Conservation (phyloP, 2,888 invertebrate genomes). For the Agrotis segetum region DNA sequence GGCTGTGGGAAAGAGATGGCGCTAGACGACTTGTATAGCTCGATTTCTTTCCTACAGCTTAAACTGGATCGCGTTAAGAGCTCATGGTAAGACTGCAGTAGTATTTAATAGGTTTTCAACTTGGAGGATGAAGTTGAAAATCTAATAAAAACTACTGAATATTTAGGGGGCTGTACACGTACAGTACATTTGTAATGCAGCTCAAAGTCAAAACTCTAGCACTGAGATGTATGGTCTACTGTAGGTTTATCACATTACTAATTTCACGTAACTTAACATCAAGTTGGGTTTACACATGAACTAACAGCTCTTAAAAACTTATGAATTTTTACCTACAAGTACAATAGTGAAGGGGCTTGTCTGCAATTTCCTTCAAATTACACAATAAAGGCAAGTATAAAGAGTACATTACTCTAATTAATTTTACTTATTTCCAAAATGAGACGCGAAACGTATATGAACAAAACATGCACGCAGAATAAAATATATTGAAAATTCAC, state of each 20-base stretch:
- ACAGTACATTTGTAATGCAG: too few relatives aligned
- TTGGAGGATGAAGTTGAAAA: too few relatives aligned
- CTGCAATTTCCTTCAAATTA: conserved; percentile 1
- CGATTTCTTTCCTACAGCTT: too few relatives aligned
- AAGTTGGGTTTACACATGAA: not conserved
- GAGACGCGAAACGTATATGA: not conserved
- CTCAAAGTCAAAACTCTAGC: not conserved
- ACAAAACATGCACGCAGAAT: not conserved
- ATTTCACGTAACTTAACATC: not conserved
- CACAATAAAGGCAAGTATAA: not conserved
- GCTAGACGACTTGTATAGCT: too few relatives aligned
- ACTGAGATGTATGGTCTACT: not conserved
- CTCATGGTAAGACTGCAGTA: too few relatives aligned
- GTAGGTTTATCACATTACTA: not conserved
- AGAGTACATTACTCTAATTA: not conserved
- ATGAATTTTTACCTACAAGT: not conserved
- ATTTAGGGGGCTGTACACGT: too few relatives aligned
- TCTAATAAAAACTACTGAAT: too few relatives aligned
- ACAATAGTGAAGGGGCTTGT: not conserved
- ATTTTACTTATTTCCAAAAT: not conserved
- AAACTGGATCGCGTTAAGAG: too few relatives aligned
- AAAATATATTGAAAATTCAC: not conserved
- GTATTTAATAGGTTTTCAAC: too few relatives aligned
- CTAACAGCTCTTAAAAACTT: not conserved
- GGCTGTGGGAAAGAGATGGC: too few relatives aligned